Base-by-base conservation (phyloP, 1,140 invertebrate species). In the Eubasilissa regina region DNA sequence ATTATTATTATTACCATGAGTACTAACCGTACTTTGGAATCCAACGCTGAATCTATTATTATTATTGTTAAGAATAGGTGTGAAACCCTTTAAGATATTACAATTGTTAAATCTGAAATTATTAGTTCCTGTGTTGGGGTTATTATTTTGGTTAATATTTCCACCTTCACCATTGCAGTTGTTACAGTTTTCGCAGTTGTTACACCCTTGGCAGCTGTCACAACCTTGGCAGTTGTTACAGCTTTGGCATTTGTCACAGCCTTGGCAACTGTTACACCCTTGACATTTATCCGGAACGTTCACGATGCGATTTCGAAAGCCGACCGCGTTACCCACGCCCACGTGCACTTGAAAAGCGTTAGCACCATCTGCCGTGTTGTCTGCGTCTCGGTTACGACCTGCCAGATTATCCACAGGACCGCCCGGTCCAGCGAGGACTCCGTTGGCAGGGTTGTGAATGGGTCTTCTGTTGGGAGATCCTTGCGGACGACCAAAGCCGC, bases 361-460 rank as follows among this genome's bases (percentile, higher is more conserved):
- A 53, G 68, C 48, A 21, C 75, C 62, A 35, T 17, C 17, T 44
- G 19, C 47, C 21, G 64, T 51, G 44, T 25, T 55, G 12, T 58
- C 25, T 19, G 62, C 35, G 21, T 25, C 11, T 70, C 17, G 53
- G 45, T 75, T 66, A 60, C 80, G 76, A 83, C 81, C 81, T 83
- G 70, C 76, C 47, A 78, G 66, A 19, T 79, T 81, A 62, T 79
- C 87, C 6, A 85, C 85, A 7, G 86, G 85, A 0, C 86, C 87
- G 0, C 85, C 87, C 0, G 85, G 84, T 17, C 85, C 86, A 1
- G 85, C 86, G 55, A 89, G 70, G 11, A 89, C 81, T 60, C 84
- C 81, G 43, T 83, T 83, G 19, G 81, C 75, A 0, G 47, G 45
- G 15, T 72, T 53, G 51, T 82, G 81, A 21, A 60, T 43, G 7